Base-by-base conservation (phyloP, 53 echinoderm and acorn worm genomes). In the Crossaster papposus region DNA sequence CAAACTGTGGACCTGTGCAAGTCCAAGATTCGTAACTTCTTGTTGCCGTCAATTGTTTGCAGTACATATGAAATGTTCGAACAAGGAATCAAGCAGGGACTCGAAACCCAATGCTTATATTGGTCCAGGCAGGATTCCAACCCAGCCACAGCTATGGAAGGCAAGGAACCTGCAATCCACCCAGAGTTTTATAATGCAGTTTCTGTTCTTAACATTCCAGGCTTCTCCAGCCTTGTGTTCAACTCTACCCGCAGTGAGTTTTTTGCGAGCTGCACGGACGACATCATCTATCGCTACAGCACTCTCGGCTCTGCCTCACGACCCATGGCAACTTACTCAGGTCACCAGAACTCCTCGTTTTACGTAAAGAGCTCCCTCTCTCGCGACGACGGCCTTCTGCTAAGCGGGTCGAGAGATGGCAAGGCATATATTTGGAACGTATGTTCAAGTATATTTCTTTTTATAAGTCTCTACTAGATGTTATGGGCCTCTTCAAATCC, bases 351-450 rank as follows among this genome's bases (percentile, higher is more conserved):
- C 86, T 93, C 94, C 3, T 94, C 96, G 2, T 99, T 99, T 89
- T 99, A 93, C 88, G 95, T 99, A 1, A 96, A 95, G 79, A 93
- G 94, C 20, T 82, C 93, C 44, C 91, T 99, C 81, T 99, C 99
- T 11, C 87, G 89, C 0, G 94, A 99, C 76, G 95, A 96, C 30
- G 74, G 85, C 14, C 96, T 88, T 77, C 93, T 99, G 14, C 77
- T 99, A 22, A 96, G 96, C 55, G 99, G 99, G 26, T 99, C 99
- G 2, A 93, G 96, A 44, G 94, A 99, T 74, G 90, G 87, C 62
- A 89, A 90, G 62, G 99, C 96, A 51, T 99, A 99, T 72, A 92
- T 99, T 54, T 99, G 99, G 99, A 93, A 94, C 91, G 99, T 96
- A 91, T 18, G 79, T 70, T 8, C 17, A 2, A 17, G 6, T 4